Evolutionary conservation across 2,888 invertebrate species (phyloP).

Genomic region (Orchesella flavescens): DNA sequence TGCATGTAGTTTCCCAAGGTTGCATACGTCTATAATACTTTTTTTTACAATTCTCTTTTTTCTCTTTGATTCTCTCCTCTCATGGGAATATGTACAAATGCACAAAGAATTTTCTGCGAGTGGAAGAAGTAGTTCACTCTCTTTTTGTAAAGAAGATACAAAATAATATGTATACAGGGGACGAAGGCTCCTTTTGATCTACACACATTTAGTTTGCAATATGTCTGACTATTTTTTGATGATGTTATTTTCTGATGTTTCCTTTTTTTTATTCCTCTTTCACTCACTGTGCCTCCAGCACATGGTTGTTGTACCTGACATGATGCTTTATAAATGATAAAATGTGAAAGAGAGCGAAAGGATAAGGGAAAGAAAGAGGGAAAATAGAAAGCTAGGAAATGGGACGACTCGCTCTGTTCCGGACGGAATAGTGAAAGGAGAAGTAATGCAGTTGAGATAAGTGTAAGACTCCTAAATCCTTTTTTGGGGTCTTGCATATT

Average conservation of each 20-base stretch:
- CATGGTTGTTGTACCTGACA: slow-evolving; percentile 21
- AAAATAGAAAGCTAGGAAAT: slow-evolving; percentile 42
- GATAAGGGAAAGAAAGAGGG: neutral
- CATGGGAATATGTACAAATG: slow-evolving; percentile 25
- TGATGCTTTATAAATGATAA: neutral
- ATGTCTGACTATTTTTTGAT: slow-evolving; percentile 8
- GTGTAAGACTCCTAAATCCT: neutral
- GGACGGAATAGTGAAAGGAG: slow-evolving; percentile 38
- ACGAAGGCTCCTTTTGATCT: neutral
- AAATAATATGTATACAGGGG: neutral
- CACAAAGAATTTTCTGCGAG: neutral
- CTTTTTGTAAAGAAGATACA: neutral
- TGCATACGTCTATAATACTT: slow-evolving; percentile 39
- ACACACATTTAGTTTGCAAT: slow-evolving; percentile 17
- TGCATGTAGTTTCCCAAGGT: slow-evolving; percentile 44
- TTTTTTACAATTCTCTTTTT: slow-evolving; percentile 17
- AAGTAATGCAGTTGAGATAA: too few species aligned
- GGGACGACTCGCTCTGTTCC: slow-evolving; percentile 39
- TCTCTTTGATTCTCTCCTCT: slow-evolving; percentile 41
- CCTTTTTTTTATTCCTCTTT: slow-evolving; percentile 27
- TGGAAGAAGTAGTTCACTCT: neutral
- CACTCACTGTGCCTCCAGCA: neutral
- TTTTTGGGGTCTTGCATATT: neutral
- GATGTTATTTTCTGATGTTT: slow-evolving; percentile 31
- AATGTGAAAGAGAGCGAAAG: slow-evolving; percentile 14